Percentiles rank a stretch among this genome's conserved stretches.
Conservation (phyloP, 35 echinoderm and acorn worm species). For the Chiridota heheva region DNA sequence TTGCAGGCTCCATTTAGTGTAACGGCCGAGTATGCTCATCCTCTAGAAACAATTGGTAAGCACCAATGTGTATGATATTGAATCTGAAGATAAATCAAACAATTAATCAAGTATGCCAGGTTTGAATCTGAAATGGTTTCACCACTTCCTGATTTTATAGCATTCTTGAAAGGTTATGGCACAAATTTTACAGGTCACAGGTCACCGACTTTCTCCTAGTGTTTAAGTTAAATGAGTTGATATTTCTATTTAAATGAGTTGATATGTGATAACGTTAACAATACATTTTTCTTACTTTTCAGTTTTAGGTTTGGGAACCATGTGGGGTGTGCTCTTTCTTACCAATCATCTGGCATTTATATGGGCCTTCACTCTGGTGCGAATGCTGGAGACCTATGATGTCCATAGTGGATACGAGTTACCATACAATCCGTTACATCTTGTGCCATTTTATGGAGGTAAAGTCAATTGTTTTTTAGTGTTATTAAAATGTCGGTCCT, state of each 20-base stretch:
- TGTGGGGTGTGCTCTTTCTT: slow-evolving; percentile 70
- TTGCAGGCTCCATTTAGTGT: slow-evolving; percentile 89
- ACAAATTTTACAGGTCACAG: no score
- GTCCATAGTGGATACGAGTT: slow-evolving; percentile 94
- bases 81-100: no score
- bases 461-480: neutral
- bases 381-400: slow-evolving; percentile 87
- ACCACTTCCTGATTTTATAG: no score
- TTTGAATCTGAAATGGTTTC: no score
- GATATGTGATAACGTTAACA: neutral
- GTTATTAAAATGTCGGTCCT: neutral
- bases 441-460: slow-evolving; percentile 97
- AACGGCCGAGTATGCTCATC: slow-evolving; percentile 91
- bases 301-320: slow-evolving; percentile 85
- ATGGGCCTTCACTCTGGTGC: slow-evolving; percentile 67
- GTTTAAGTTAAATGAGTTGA: no score
- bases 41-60: slow-evolving; percentile 94
- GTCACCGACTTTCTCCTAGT: no score
- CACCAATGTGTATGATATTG: neutral
- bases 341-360: slow-evolving; percentile 67
- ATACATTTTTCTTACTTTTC: slow-evolving; percentile 20
- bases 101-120: no score
- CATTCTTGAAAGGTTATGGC: no score
- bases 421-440: slow-evolving; percentile 69
- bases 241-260: neutral